Evolutionary conservation across 1,140 invertebrate genomes (phyloP), one percentile per base, ranked within the genome.

Genomic region (Eubasilissa regina): DNA sequence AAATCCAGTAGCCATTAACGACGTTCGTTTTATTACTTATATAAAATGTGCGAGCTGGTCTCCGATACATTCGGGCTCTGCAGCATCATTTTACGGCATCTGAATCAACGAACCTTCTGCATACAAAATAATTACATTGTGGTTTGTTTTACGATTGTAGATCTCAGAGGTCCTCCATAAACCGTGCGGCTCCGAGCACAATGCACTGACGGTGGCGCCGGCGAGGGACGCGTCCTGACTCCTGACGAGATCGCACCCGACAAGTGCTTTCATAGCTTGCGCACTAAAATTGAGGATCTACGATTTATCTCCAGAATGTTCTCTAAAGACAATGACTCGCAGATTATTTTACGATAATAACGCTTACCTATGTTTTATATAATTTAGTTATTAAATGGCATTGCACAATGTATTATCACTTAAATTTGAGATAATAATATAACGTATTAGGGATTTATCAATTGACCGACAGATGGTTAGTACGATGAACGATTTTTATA

Each of bases 101-200:
- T 62, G 77, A 79, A 51, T 79, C 68, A 73, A 64, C 76, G 19
- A 10, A 13, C 21, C 17, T 58, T 21, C 19, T 53, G 35, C 56
- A 75, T 75, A 76, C 79, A 70, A 76, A 68, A 75, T 76, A 68
- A 75, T 80, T 80, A 80, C 79, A 80, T 55, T 80, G 79, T 80
- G 79, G 79, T 80, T 72, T 66, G 58, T 75, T 79, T 79, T 76
- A 80, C 64, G 79, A 80, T 76, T 80, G 51, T 58, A 79, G 60
- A 70, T 55, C 47, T 70, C 76, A 56, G 25, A 45, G 73, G 53
- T 48, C 45, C 58, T 53, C 58, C 66, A 77, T 77, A 77, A 64
- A 77, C 51, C 51, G 11, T 66, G 58, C 19, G 12, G 21, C 13
- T 75, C 56, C 44, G 11, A 17, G n/a, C 53, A 75, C 48, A 55